Evolutionary conservation across 2,113 vertebrate genomes (phyloP), one percentile per base, ranked within the genome.

Genomic region (Oreochromis tanganicae): DNA sequence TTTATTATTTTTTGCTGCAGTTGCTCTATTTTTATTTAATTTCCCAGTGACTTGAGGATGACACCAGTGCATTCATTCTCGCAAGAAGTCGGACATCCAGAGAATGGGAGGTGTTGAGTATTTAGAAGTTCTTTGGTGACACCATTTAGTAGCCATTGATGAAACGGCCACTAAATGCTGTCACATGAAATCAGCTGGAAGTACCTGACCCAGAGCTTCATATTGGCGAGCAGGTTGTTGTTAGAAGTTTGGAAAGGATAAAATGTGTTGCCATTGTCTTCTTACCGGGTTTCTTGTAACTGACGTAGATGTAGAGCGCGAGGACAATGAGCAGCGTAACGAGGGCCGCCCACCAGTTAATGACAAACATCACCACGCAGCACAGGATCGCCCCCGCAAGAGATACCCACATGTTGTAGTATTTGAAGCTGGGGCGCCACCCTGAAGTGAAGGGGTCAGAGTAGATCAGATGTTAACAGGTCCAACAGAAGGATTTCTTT

Each of bases 321-420:
- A 99, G 97, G 24, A 99, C 97, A 80, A 99, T 99, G 85, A 98
- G 97, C 3, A 98, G 98, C 0, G 98, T 99, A 73, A 99, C 87
- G 27, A 99, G 94, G 6, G 98, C 98, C 11, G 98, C 98, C 97
- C 97, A 98, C 98, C 98, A 99, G 92, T 99, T 99, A 88, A 99
- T 99, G 87, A 99, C 97, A 86, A 99, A 99, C 98, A 99, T 99
- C 27, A 99, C 98, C 86, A 97, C 98, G 38, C 97, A 98, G 94
- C 98, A 99, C 59, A 99, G 95, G 89, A 99, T 93, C 0, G 98
- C 98, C 85, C 98, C 98, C 4, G 97, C 85, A 5, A 99, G 96
- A 10, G 98, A 99, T 79, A 99, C 97, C 98, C 98, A 99, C 97
- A 97, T 99, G 86, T 99, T 99, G 95, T 98, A 99, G 93, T 98